Conservation (phyloP, 2,113 vertebrate genomes). For the Melozone crissalis region DNA sequence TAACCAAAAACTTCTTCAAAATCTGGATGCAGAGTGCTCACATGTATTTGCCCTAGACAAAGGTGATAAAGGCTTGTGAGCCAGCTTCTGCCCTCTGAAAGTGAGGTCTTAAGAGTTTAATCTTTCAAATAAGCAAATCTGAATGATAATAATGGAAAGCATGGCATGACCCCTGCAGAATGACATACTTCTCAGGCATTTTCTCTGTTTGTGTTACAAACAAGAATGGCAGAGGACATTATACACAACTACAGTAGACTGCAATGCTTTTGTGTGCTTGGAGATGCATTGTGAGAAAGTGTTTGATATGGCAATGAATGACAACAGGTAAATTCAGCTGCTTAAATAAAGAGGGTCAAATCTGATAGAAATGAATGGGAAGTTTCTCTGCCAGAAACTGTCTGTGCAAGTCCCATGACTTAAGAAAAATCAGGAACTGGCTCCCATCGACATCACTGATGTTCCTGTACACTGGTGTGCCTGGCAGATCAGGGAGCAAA, state of each 20-base stretch:
- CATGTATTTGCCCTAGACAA: background rate
- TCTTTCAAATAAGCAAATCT: background rate
- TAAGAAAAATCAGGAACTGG: background rate
- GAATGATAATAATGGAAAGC: background rate
- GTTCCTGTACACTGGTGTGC: background rate
- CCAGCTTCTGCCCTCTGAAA: background rate
- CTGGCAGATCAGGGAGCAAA: background rate
- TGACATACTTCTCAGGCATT: background rate
- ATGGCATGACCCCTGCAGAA: background rate
- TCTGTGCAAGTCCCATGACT: background rate
- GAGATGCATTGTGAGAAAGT: background rate
- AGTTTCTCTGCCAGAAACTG: background rate
- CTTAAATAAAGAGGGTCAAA: background rate
- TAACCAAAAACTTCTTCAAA: background rate
- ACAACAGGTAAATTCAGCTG: background rate
- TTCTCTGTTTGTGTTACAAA: background rate
- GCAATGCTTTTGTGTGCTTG: background rate
- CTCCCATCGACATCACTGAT: background rate
- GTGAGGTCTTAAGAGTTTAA: background rate
- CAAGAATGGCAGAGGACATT: background rate
- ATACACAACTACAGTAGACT: background rate
- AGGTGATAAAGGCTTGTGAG: background rate
- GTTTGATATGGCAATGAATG: background rate
- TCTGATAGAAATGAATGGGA: background rate
- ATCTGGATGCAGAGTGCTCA: background rate